These are phyloP conservation scores for Sardina pilchardus DNA, from an alignment of 2,113 vertebrate species.

Conservation along the genomic window DNA sequence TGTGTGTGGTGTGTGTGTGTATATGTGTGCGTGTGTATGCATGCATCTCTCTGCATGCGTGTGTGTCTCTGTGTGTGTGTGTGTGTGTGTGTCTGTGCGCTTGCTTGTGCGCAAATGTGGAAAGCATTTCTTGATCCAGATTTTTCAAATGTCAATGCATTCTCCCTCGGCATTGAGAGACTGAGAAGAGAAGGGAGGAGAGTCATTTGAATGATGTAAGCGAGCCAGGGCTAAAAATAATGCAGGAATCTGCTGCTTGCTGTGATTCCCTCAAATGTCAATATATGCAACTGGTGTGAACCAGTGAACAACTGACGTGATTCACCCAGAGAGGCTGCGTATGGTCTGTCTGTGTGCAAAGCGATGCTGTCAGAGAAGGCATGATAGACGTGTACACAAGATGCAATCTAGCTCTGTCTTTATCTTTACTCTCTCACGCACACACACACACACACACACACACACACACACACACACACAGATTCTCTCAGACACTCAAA, in stretches of 20 bases:
- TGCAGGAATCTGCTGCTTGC: constrained; percentile 14
- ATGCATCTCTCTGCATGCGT: no score
- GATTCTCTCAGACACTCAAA: background rate
- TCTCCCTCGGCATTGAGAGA: constrained; percentile 15
- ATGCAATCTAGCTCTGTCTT: background rate
- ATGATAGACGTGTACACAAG: background rate
- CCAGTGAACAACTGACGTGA: constrained; percentile 21
- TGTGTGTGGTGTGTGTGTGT: background rate
- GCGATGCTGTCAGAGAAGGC: background rate
- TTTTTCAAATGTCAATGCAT: constrained; percentile 46
- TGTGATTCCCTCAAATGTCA: constrained; percentile 41
- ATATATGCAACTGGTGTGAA: constrained; percentile 39
- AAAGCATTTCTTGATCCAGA: constrained; percentile 27
- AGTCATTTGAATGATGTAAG: constrained; percentile 18
- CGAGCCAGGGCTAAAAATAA: constrained; percentile 36
- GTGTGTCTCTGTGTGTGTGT: background rate
- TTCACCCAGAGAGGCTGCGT: constrained; percentile 10
- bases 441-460: background rate
- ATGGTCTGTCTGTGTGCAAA: constrained; percentile 5
- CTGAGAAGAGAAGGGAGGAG: background rate
- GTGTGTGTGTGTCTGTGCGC: background rate
- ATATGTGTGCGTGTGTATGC: no score
- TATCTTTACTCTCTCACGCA: background rate
- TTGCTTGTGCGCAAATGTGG: background rate
- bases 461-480: background rate